These are phyloP conservation scores for Schizaphis graminum DNA, from an alignment of 2,888 invertebrate genomes.

Conservation along the genomic window DNA sequence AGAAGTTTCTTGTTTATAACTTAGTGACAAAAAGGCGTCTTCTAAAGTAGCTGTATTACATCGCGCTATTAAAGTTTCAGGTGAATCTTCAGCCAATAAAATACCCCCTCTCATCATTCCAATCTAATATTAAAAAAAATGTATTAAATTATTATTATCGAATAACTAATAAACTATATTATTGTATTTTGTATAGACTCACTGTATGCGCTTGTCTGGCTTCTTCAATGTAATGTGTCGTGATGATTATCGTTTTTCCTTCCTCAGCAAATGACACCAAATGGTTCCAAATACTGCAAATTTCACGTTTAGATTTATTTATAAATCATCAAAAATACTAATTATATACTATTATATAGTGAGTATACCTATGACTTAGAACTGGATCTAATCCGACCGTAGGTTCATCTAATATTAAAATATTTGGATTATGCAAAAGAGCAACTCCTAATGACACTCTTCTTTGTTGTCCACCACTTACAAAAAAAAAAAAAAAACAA, in stretches of 20 bases:
- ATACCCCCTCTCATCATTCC: conserved; percentile 74
- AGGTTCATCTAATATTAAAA: conserved; percentile 91
- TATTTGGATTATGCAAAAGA: conserved; percentile 87
- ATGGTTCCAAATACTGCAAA: conserved; percentile 88
- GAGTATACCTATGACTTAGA: conserved; percentile 71
- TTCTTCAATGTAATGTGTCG: conserved; percentile 96
- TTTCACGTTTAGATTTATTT: conserved; percentile 8
- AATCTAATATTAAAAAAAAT: conserved; percentile 69
- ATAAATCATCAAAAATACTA: background rate
- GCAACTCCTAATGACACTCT: conserved; percentile 91
- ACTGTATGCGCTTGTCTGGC: conserved; percentile 85
- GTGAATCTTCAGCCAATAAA: conserved; percentile 73
- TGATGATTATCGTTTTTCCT: conserved; percentile 87
- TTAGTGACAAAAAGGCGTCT: conserved; percentile 73
- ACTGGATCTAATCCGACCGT: conserved; percentile 95
- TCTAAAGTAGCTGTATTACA: conserved; percentile 71
- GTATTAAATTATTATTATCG: background rate
- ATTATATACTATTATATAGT: background rate
- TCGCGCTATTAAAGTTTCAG: conserved; percentile 70
- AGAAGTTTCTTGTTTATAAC: conserved; percentile 72
- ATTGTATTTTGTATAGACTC: conserved; percentile 69
- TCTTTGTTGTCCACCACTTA: conserved; percentile 88
- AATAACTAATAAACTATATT: background rate
- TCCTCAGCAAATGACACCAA: conserved; percentile 80
- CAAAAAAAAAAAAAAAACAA: conserved; percentile 1